These are phyloP conservation scores for Uloborus plumipes DNA, from an alignment of 2,888 invertebrate species.

Conservation along the genomic window DNA sequence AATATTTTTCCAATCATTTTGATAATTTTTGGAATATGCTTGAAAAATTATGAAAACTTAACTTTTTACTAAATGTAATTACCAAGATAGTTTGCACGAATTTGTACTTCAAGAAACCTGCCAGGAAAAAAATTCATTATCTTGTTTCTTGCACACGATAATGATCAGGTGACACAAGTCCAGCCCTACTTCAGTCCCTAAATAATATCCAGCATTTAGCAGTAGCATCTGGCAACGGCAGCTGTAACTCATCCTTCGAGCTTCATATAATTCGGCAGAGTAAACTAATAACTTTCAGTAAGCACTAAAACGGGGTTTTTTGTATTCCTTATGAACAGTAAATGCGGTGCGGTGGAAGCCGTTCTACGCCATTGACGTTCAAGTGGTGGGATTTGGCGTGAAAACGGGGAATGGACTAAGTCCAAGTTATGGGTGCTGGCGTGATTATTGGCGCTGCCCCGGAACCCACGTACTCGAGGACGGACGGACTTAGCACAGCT, in stretches of 20 bases:
- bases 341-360: not conserved
- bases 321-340: slow-evolving; percentile 1
- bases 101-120: too few relatives aligned
- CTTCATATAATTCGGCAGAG: slow-evolving; percentile 22
- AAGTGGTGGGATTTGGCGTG: slow-evolving; percentile 46
- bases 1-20: too few relatives aligned
- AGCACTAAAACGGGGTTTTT: slow-evolving; percentile 28
- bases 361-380: slow-evolving; percentile 24
- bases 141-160: too few relatives aligned
- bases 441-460: slow-evolving; percentile 53
- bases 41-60: too few relatives aligned
- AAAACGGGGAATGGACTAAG: slow-evolving; percentile 45
- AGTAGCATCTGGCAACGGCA: not conserved
- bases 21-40: too few relatives aligned
- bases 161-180: too few relatives aligned
- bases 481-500: slow-evolving; percentile 42
- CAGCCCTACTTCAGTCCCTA: too few relatives aligned
- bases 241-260: slow-evolving; percentile 33
- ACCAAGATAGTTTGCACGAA: too few relatives aligned
- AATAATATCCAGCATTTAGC: too few relatives aligned
- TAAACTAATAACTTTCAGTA: slow-evolving; percentile 40
- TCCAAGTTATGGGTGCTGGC: slow-evolving; percentile 53
- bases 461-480: slow-evolving; percentile 30
- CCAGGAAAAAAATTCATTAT: too few relatives aligned
- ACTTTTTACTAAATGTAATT: too few relatives aligned